Conservation (phyloP, 1,140 invertebrate species). For the Theocolax elegans region DNA sequence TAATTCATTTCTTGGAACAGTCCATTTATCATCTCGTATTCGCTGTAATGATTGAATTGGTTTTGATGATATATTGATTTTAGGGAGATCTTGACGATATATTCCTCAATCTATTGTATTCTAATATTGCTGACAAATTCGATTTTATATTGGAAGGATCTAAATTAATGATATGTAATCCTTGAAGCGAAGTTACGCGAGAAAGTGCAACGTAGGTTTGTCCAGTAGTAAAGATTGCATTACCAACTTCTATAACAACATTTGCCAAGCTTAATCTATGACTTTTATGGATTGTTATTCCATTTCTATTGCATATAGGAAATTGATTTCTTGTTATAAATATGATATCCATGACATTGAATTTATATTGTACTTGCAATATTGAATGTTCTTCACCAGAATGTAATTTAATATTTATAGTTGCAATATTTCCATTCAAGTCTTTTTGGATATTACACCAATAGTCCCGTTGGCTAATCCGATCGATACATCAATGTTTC, state of each 20-base stretch:
- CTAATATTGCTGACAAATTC: too few species aligned
- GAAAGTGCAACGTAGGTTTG: too few species aligned
- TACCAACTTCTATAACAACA: conserved; percentile 12
- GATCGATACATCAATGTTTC: conserved; percentile 34
- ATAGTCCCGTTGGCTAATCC: conserved; percentile 27
- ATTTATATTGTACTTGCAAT: conserved; percentile 32
- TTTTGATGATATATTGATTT: too few species aligned
- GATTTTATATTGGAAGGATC: too few species aligned
- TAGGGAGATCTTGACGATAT: too few species aligned
- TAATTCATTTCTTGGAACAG: too few species aligned
- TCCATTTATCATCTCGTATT: too few species aligned
- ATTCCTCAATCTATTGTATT: too few species aligned
- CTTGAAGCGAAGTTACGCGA: too few species aligned
- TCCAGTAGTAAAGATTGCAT: too few species aligned
- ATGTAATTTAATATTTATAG: conserved; percentile 1
- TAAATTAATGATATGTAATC: too few species aligned
- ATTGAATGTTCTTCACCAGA: conserved; percentile 23
- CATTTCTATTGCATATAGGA: conserved; percentile 48
- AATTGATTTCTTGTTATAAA: conserved; percentile 50
- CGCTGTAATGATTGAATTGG: too few species aligned
- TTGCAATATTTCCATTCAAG: conserved; percentile 29
- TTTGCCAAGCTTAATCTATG: conserved; percentile 48
- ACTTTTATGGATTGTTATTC: conserved; percentile 51
- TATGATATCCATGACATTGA: conserved; percentile 39
- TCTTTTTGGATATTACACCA: conserved; percentile 34